Conservation (phyloP, 2,113 vertebrate genomes). For the Marcusenius ussheri region DNA sequence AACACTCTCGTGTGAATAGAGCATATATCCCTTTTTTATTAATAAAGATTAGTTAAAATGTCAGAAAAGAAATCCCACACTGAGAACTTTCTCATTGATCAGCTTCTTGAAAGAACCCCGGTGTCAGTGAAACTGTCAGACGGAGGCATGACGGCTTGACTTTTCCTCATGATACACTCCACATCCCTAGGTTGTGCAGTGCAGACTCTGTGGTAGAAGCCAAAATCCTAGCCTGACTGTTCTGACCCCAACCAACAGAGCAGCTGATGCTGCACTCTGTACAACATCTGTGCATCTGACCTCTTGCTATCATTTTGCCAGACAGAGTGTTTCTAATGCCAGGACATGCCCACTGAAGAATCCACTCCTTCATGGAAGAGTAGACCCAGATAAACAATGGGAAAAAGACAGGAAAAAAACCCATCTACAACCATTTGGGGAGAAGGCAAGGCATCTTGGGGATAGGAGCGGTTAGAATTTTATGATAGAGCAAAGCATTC, state of each 20-base stretch:
- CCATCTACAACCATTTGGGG: neutral
- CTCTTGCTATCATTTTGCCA: neutral
- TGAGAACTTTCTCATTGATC: neutral
- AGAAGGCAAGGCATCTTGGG: neutral
- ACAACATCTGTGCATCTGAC: neutral
- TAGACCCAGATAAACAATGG: neutral
- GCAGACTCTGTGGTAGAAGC: neutral
- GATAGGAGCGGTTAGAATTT: neutral
- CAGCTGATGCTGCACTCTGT: neutral
- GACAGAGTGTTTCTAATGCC: neutral
- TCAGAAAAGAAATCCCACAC: neutral
- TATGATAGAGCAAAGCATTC: neutral
- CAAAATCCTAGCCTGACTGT: neutral
- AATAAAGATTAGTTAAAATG: slow-evolving; percentile 6
- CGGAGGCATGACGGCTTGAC: neutral
- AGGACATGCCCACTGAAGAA: neutral
- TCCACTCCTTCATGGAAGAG: neutral
- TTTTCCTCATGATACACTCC: neutral
- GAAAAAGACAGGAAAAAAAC: neutral
- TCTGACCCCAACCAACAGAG: neutral
- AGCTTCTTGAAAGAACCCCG: neutral
- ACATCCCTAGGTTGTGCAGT: neutral
- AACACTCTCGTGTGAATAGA: neutral
- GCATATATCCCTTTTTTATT: slow-evolving; percentile 1
- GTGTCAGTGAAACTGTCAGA: neutral